These are phyloP conservation scores for Dromaius novaehollandiae DNA, from an alignment of 2,113 vertebrate species.

Conservation along the genomic window DNA sequence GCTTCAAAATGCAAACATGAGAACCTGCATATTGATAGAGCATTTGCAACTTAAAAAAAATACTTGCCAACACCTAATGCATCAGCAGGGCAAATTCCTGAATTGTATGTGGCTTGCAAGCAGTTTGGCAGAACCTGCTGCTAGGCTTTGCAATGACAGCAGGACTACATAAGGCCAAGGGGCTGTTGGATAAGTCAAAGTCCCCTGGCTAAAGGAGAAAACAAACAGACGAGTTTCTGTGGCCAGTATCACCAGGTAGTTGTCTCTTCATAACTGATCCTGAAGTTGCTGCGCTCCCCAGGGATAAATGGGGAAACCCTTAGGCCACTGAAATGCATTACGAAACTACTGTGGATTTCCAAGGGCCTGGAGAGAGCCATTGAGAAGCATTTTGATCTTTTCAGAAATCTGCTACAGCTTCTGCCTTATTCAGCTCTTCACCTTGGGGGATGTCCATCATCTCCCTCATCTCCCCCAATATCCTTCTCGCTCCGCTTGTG, in stretches of 20 bases:
- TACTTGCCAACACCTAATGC: neutral
- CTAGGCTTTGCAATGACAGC: neutral
- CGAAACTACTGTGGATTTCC: neutral
- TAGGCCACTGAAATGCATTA: neutral
- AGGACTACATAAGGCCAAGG: neutral
- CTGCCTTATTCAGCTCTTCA: neutral
- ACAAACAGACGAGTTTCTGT: neutral
- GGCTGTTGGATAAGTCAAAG: neutral
- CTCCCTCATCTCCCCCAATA: neutral
- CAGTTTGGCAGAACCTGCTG: neutral
- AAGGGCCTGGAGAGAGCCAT: accelerated
- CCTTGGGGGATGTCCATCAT: accelerated
- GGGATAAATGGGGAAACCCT: neutral
- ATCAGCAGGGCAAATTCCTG: neutral
- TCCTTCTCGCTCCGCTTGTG: neutral
- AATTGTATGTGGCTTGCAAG: neutral
- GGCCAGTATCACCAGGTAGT: neutral
- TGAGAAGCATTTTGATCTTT: neutral
- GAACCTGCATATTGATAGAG: neutral
- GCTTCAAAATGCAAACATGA: neutral
- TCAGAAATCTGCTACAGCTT: neutral
- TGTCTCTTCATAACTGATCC: neutral
- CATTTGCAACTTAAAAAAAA: neutral
- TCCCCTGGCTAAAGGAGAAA: neutral
- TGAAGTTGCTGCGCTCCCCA: neutral